These are phyloP conservation scores for Apogon talboti DNA, from an alignment of 2,797 vertebrate genomes.

Conservation along the genomic window DNA sequence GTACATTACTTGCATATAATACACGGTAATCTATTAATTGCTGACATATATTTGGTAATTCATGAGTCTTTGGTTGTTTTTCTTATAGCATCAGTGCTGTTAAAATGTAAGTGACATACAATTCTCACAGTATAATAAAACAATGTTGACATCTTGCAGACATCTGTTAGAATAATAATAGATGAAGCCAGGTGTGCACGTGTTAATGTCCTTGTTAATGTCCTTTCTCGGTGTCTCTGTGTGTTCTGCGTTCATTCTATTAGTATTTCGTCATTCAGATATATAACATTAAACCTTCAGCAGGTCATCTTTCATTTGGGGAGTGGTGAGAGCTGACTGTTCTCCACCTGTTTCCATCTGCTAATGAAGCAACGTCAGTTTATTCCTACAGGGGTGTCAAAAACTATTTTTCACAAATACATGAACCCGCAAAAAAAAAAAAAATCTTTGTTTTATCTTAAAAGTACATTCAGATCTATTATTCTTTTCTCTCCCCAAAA, in stretches of 20 bases:
- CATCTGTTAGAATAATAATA: neutral
- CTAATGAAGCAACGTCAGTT: constrained; percentile 19
- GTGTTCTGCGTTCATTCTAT: neutral
- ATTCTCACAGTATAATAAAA: constrained; percentile 18
- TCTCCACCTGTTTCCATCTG: constrained; percentile 37
- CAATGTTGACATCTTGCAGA: constrained; percentile 7
- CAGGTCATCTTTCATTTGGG: constrained; percentile 26
- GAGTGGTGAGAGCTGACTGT: constrained; percentile 25
- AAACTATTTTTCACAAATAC: constrained; percentile 9
- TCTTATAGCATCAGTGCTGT: constrained; percentile 17
- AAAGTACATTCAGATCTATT: neutral
- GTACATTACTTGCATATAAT: neutral
- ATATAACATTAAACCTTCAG: constrained; percentile 22
- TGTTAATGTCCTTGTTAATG: neutral
- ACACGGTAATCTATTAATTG: neutral
- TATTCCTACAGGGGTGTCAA: constrained; percentile 2
- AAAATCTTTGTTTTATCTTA: neutral
- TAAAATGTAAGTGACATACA: constrained; percentile 3
- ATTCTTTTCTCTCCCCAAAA: constrained; percentile 8
- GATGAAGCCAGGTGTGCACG: constrained; percentile 8
- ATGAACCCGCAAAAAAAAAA: neutral
- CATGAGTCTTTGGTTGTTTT: constrained; percentile 22
- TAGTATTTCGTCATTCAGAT: constrained; percentile 16
- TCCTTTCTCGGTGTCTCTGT: constrained; percentile 1
- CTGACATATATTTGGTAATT: constrained; percentile 5